Evolutionary conservation across 2,888 invertebrate species (phyloP).

Genomic region (Troilus luridus): DNA sequence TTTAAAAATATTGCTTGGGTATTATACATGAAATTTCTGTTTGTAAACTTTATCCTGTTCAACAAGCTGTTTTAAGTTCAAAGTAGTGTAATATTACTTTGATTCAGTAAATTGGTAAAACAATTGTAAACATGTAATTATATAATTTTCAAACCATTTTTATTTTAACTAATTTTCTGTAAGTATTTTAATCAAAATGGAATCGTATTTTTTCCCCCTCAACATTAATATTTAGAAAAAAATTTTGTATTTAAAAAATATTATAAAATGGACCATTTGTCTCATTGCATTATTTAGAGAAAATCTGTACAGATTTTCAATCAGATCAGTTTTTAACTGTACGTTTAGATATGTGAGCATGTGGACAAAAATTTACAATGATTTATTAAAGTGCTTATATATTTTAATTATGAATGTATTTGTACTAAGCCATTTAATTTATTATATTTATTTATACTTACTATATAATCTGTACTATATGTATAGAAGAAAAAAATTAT

Average conservation of each 20-base stretch:
- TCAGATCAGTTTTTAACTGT: neutral
- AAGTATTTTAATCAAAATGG: neutral
- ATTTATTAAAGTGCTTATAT: conserved; percentile 8
- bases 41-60: neutral
- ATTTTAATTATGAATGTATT: conserved; percentile 19
- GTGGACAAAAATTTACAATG: neutral
- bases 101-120: neutral
- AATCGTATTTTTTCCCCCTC: neutral
- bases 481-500: neutral
- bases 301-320: neutral
- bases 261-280: neutral
- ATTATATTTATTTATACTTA: conserved; percentile 19
- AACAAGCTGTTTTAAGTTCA: neutral
- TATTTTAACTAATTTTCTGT: neutral
- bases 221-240: neutral
- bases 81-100: neutral
- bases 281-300: neutral
- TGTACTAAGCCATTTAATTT: conserved; percentile 23
- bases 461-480: neutral
- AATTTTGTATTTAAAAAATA: neutral
- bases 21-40: neutral
- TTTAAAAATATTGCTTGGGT: neutral
- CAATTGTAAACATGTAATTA: neutral
- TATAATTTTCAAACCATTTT: neutral
- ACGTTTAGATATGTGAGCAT: neutral